Base-by-base conservation (phyloP, 1,140 invertebrate genomes). In the Bombus polaris region DNA sequence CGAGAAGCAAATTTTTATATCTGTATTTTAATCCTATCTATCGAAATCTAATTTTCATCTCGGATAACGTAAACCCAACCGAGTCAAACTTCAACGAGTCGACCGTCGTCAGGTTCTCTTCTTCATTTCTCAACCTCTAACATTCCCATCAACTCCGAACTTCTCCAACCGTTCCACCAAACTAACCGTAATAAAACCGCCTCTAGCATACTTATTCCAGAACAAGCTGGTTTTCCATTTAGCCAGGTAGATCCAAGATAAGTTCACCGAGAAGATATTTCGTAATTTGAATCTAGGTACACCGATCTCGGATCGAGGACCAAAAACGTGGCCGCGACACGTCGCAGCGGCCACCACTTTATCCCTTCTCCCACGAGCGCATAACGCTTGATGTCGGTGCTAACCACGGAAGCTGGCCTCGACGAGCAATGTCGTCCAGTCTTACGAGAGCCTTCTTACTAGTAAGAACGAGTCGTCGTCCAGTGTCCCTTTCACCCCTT, bases 351-450 rank as follows among this genome's bases (percentile, higher is more conserved):
- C 47, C 18, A 53, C 47, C 83, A 47, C 57, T 73, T 65, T 76
- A 79, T 83, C 88, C 81, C 88, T 83, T 83, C 82, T 71, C 87
- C 70, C 13, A 66, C 68, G 62, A 77, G 77, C 88, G 83, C 53
- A 74, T 68, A 81, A 73, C 89, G 82, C 70, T 77, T 39, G 83
- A 70, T 81, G 85, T 82, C 79, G 83, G 78, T 79, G 88, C 70
- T 88, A 91, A 93, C 89, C 89, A 83, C 91, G 92, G 92, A 93
- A 93, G 92, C 91, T 92, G 92, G 92, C 92, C 89, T 93, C 92
- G 91, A 87, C 89, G 57, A 88, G 91, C 92, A 93, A 93, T 93
- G 92, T 93, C 92, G 92, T 89, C 88, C 92, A 93, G 92, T 93
- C 91, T 93, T 85, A 90, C 88, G 87, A 91, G 88, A 93, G 89